phyloP scores from a whole-genome alignment of 1,140 invertebrate species.

The Scaptomyza montana region DNA sequence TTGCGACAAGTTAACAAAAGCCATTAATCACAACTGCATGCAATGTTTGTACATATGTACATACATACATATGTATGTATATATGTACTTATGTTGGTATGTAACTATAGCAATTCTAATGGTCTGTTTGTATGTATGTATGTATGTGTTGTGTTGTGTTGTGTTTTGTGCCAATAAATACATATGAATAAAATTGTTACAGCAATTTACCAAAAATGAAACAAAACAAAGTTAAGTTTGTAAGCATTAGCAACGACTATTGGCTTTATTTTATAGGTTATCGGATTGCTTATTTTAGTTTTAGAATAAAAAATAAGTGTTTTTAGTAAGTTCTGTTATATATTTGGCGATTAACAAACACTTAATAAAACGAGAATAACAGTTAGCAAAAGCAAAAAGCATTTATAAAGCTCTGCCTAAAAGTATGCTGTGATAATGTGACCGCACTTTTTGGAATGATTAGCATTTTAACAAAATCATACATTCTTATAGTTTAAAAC shows the following conservation, averaged over 20 bases:
- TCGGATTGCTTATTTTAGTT: too few species aligned
- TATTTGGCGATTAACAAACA: not conserved
- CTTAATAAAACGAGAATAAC: not conserved
- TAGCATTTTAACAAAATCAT: not conserved
- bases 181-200: not conserved
- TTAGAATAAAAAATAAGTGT: too few species aligned
- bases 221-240: not conserved
- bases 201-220: not conserved
- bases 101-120: slow-evolving; percentile 1
- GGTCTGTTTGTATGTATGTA: slow-evolving; percentile 4
- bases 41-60: slow-evolving; percentile 8
- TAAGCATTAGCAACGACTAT: not conserved
- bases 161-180: slow-evolving; percentile 1
- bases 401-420: slow-evolving; percentile 5
- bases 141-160: slow-evolving; percentile 6
- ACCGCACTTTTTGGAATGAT: not conserved
- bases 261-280: not conserved
- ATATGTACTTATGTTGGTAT: slow-evolving; percentile 2
- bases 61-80: slow-evolving; percentile 11
- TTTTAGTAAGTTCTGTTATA: too few species aligned
- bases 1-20: slow-evolving; percentile 42
- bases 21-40: slow-evolving; percentile 25
- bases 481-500: not conserved
- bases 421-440: slow-evolving; percentile 9
- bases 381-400: slow-evolving; percentile 1